A percentile compares a stretch with the other conserved stretches of the same genome.
Conservation (phyloP, 2,113 vertebrate species). For the Thamnaconus septentrionalis region DNA sequence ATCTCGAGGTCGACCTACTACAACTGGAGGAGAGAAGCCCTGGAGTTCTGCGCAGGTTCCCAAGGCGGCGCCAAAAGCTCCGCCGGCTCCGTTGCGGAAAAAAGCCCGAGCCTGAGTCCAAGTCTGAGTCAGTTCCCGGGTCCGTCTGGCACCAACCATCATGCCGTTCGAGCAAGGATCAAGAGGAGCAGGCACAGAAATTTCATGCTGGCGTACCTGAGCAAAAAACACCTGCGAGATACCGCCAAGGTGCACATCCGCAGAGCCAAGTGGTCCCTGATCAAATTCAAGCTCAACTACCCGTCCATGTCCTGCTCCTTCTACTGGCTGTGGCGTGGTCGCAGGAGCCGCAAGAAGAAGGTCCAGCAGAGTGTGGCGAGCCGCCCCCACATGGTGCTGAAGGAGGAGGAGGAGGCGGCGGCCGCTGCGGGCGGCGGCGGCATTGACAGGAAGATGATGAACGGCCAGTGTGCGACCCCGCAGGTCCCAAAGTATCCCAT, state of each 20-base stretch:
- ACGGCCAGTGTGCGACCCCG: too few relatives aligned
- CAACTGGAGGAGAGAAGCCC: conserved; percentile 94
- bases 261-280: conserved; percentile 81
- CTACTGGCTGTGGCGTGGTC: conserved; percentile 88
- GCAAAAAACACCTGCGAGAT: conserved; percentile 82
- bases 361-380: conserved; percentile 9
- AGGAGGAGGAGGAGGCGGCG: not conserved
- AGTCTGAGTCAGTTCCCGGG: conserved; percentile 39
- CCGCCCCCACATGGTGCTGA: too few relatives aligned
- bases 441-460: too few relatives aligned
- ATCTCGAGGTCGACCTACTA: conserved; percentile 97
- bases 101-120: conserved; percentile 66
- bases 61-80: conserved; percentile 74
- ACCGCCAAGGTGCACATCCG: conserved; percentile 80
- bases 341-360: conserved; percentile 33
- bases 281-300: conserved; percentile 87
- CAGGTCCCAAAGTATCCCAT: too few relatives aligned
- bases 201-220: conserved; percentile 68
- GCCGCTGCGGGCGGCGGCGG: not conserved
- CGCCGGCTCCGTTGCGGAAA: conserved; percentile 72
- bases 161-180: conserved; percentile 40
- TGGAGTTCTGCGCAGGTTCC: conserved; percentile 82
- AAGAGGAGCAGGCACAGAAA: conserved; percentile 54
- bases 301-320: conserved; percentile 82
- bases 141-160: conserved; percentile 12